Evolutionary conservation across 2,888 invertebrate species (phyloP), one percentile per base, ranked within the genome.

Genomic region (Anthophora plumipes): DNA sequence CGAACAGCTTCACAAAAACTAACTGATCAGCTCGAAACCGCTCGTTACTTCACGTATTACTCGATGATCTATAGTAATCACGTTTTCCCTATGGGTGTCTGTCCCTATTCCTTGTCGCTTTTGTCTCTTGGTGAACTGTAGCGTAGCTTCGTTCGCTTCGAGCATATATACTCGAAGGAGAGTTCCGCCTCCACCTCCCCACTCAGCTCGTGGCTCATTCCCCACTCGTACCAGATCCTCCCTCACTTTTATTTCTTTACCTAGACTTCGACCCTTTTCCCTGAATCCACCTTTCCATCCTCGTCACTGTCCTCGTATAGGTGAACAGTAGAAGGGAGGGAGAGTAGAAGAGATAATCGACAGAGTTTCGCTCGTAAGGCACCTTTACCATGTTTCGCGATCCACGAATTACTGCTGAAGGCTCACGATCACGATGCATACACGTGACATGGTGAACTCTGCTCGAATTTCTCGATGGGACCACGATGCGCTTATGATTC

Each of bases 51-150:
- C 55, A n/a, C 46, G 64, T 64, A 43, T 59, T 43, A 6, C 20
- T 52, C 70, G 39, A 12, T 22, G n/a, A 69, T 67, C 48, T 63
- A 72, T 48, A 14, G 48, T 67, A 25, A 77, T 75, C 67, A 12
- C 57, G 48, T 70, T 61, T 66, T 46, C 25, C 52, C 37, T 72
- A 52, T 31, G 55, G 7, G 59, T 66, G 39, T 60, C 71, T 70
- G 60, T 66, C 66, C 64, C 82, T 75, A 81, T 79, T 31, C 72
- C 72, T 77, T 77, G 70, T 89, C 89, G 87, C 89, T 91, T 90
- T 92, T 91, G 90, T 90, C 91, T 91, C 88, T 89, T 90, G 89
- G 86, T 90, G 91, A 92, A 92, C 91, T 92, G 92, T 92, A 92
- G 87, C 90, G 89, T 89, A 88, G 89, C 89, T 89, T 89, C 88